Evolutionary conservation across 2,888 invertebrate species (phyloP).

Genomic region (Plusia festucae): DNA sequence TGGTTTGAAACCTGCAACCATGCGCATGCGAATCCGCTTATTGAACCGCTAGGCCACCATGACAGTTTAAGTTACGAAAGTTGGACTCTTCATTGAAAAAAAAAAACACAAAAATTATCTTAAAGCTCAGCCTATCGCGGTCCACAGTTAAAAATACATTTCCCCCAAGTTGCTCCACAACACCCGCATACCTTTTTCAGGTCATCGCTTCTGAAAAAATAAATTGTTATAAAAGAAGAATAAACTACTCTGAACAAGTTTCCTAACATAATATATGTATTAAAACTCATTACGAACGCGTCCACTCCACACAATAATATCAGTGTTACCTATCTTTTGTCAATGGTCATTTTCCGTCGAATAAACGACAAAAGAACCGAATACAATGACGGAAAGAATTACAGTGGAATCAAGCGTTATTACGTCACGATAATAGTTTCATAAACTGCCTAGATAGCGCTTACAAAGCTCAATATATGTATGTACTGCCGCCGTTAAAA

Average conservation of each 20-base stretch:
- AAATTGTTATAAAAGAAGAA: constrained; percentile 4
- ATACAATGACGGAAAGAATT: constrained; percentile 75
- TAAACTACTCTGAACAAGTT: constrained; percentile 19
- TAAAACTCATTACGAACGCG: constrained; percentile 58
- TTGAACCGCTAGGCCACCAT: too few relatives aligned
- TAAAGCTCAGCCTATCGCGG: too few relatives aligned
- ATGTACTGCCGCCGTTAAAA: constrained; percentile 34
- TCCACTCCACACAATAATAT: constrained; percentile 67
- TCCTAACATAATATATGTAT: constrained; percentile 60
- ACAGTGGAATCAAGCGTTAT: constrained; percentile 74
- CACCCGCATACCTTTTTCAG: too few relatives aligned
- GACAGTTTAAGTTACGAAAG: too few relatives aligned
- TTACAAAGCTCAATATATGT: constrained; percentile 18
- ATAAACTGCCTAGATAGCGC: constrained; percentile 58
- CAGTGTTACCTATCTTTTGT: constrained; percentile 73
- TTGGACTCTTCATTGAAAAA: too few relatives aligned
- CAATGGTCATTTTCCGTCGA: constrained; percentile 65
- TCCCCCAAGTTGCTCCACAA: too few relatives aligned
- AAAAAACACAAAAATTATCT: too few relatives aligned
- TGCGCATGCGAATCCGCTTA: too few relatives aligned
- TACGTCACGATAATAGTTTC: constrained; percentile 69
- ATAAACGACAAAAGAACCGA: constrained; percentile 70
- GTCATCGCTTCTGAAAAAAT: background rate
- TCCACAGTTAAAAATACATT: too few relatives aligned
- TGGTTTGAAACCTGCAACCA: too few relatives aligned